phyloP scores from a whole-genome alignment of 2,888 invertebrate genomes.

The Scaptomyza polygonia region DNA sequence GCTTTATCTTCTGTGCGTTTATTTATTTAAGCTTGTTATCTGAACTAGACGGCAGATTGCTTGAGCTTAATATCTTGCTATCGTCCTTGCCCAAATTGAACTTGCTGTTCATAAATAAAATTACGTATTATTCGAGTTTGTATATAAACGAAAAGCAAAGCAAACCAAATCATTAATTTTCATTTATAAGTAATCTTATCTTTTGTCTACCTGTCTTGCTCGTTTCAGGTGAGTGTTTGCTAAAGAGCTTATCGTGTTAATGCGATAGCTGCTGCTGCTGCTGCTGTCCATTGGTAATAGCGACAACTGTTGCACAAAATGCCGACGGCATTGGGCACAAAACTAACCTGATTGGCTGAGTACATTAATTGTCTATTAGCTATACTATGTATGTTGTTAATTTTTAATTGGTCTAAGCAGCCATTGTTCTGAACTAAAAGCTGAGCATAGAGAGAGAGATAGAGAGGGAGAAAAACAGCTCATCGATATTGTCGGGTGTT shows the following conservation, averaged over 20 bases:
- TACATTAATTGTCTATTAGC: slow-evolving; percentile 67
- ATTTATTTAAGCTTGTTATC: slow-evolving; percentile 16
- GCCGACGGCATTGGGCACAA: slow-evolving; percentile 52
- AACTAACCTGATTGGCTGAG: slow-evolving; percentile 73
- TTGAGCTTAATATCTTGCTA: not conserved
- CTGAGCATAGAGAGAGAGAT: slow-evolving; percentile 2
- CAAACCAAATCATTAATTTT: slow-evolving; percentile 19
- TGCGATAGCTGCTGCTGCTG: slow-evolving; percentile 34
- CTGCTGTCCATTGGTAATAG: slow-evolving; percentile 41
- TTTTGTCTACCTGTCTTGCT: slow-evolving; percentile 30
- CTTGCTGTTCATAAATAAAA: slow-evolving; percentile 33
- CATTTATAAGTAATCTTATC: slow-evolving; percentile 52
- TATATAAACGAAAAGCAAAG: slow-evolving; percentile 2
- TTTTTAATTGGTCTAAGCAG: slow-evolving; percentile 75
- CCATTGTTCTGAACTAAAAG: slow-evolving; percentile 63
- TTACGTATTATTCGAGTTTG: slow-evolving; percentile 10
- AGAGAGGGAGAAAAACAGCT: slow-evolving; percentile 18
- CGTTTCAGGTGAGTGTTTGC: slow-evolving; percentile 57
- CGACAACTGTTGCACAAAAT: slow-evolving; percentile 44
- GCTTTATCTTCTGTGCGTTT: slow-evolving; percentile 11
- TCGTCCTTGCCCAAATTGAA: slow-evolving; percentile 20
- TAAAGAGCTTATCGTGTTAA: slow-evolving; percentile 42
- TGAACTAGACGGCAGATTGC: slow-evolving; percentile 7
- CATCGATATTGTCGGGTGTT: slow-evolving; percentile 54
- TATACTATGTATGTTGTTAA: slow-evolving; percentile 67